phyloP scores from a whole-genome alignment of 30 jellyfish, hydroid and myxozoan species.

The Catostylus mosaicus region DNA sequence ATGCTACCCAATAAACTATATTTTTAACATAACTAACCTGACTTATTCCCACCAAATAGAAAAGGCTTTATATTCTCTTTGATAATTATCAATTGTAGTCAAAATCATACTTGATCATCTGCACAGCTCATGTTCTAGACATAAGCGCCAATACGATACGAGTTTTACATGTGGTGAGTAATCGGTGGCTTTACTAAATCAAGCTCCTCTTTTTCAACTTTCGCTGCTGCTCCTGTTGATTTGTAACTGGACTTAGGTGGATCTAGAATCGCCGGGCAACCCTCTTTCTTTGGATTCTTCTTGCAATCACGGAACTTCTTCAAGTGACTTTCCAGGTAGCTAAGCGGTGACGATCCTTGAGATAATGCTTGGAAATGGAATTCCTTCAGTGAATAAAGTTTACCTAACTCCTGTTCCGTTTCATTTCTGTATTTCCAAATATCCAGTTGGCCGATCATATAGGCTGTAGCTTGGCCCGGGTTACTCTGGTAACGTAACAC shows the following conservation, averaged over 20 bases:
- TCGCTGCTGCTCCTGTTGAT: constrained; percentile 17
- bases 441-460: constrained; percentile 98
- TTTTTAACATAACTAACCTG: too few relatives aligned
- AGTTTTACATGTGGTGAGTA: constrained; percentile 21
- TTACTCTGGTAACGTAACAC: constrained; percentile 97
- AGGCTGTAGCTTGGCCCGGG: constrained; percentile 98
- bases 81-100: too few relatives aligned
- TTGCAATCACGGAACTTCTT: constrained; percentile 75
- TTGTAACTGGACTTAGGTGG: constrained; percentile 62
- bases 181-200: constrained; percentile 25
- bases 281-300: constrained; percentile 55
- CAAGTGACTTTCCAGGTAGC: constrained; percentile 75
- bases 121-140: too few relatives aligned
- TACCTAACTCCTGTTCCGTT: constrained; percentile 72
- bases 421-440: constrained; percentile 83
- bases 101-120: too few relatives aligned
- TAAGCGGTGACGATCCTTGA: constrained; percentile 85
- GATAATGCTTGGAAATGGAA: constrained; percentile 94
- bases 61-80: too few relatives aligned
- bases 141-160: too few relatives aligned
- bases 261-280: constrained; percentile 75
- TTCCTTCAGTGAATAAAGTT: constrained; percentile 74
- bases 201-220: constrained; percentile 14
- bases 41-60: too few relatives aligned
- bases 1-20: too few relatives aligned